phyloP scores from a whole-genome alignment of 2,113 vertebrate genomes.

The Toxotes jaculatrix region DNA sequence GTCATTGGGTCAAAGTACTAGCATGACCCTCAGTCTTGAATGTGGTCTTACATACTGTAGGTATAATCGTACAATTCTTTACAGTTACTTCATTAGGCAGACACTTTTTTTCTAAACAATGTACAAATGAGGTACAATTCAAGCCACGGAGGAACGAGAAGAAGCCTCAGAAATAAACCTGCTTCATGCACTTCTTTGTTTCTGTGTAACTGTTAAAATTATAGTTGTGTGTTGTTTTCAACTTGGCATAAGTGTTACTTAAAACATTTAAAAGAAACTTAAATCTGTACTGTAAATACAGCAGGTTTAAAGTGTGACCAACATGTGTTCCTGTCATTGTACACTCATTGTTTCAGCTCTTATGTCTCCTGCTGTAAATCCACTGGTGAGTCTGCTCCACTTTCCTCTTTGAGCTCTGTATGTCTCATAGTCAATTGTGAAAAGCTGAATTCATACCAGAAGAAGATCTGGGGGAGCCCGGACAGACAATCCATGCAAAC shows the following conservation, averaged over 20 bases:
- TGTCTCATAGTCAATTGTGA: constrained; percentile 43
- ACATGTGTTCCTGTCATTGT: constrained; percentile 5
- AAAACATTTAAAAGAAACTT: background rate
- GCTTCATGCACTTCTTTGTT: background rate
- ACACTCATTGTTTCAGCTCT: background rate
- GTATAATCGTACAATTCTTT: background rate
- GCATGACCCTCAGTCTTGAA: background rate
- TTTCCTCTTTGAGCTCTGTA: constrained; percentile 30
- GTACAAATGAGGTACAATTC: background rate
- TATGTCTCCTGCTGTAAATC: constrained; percentile 11
- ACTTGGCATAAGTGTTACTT: background rate
- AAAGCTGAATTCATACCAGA: constrained; percentile 54
- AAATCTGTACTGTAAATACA: background rate
- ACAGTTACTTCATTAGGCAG: background rate
- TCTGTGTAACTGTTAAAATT: background rate
- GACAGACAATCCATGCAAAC: constrained; percentile 49
- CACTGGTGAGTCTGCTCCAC: background rate
- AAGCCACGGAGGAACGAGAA: background rate
- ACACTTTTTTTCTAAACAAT: background rate
- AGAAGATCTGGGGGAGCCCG: constrained; percentile 31
- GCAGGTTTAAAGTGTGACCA: background rate
- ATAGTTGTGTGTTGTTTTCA: background rate
- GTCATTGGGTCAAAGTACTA: background rate
- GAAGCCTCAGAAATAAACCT: background rate
- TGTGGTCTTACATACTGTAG: background rate